Evolutionary conservation across 2,113 vertebrate genomes (phyloP).

Genomic region (Actenoides hombroni): DNA sequence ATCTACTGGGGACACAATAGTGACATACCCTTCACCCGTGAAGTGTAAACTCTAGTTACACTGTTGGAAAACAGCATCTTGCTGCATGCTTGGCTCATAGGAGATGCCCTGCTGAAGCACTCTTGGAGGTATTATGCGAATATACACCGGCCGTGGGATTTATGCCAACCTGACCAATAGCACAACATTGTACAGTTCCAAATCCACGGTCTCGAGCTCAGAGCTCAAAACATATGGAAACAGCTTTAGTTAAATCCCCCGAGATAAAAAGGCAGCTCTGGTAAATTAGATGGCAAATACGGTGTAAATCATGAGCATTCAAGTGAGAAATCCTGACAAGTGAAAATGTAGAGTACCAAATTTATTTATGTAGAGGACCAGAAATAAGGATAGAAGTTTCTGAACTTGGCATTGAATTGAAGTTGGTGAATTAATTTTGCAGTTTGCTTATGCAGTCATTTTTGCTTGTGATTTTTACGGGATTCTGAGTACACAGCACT

Average conservation of each 20-base stretch:
- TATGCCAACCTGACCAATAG: background rate
- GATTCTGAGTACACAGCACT: background rate
- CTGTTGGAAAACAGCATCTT: background rate
- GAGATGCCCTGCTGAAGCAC: background rate
- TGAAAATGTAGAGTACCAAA: background rate
- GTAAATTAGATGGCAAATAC: constrained; percentile 15
- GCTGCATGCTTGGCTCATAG: background rate
- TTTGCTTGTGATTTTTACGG: background rate
- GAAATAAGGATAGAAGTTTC: background rate
- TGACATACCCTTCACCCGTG: background rate
- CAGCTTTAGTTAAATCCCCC: constrained; percentile 30
- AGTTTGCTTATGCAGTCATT: background rate
- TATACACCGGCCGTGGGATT: background rate
- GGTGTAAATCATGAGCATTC: background rate
- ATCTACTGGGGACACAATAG: background rate
- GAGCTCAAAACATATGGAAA: constrained; percentile 25
- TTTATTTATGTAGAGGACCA: background rate
- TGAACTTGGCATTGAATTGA: background rate
- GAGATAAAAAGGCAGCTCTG: background rate
- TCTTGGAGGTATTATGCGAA: background rate
- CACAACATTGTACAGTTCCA: background rate
- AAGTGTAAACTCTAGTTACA: background rate
- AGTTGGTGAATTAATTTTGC: background rate
- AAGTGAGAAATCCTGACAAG: background rate
- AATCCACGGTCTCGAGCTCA: background rate